Conservation (phyloP, 2,113 vertebrate genomes). For the Dinomys branickii region DNA sequence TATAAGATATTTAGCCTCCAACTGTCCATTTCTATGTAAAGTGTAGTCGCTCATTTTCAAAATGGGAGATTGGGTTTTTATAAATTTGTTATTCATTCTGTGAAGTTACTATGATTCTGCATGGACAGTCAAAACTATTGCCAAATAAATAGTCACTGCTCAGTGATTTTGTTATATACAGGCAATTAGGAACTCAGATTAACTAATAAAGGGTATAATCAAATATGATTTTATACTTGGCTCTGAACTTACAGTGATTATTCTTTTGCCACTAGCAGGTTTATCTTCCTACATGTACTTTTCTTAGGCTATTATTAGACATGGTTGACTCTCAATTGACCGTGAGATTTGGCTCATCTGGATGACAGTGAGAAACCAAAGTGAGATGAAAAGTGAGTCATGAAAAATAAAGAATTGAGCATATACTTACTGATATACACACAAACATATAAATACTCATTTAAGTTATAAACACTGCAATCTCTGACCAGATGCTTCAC, state of each 20-base stretch:
- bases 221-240: slow-evolving; percentile 55
- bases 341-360: slow-evolving; percentile 43
- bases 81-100: slow-evolving; percentile 31
- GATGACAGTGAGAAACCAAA: slow-evolving; percentile 56
- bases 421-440: background rate
- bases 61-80: slow-evolving; percentile 27
- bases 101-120: slow-evolving; percentile 48
- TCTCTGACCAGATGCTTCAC: background rate
- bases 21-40: slow-evolving; percentile 43
- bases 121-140: slow-evolving; percentile 47
- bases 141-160: slow-evolving; percentile 29
- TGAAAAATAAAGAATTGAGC: slow-evolving; percentile 44
- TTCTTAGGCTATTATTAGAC: slow-evolving; percentile 66
- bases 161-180: slow-evolving; percentile 32
- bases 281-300: slow-evolving; percentile 53
- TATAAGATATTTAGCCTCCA: slow-evolving; percentile 53
- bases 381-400: slow-evolving; percentile 50
- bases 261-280: slow-evolving; percentile 30
- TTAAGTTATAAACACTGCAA: slow-evolving; percentile 36
- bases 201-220: slow-evolving; percentile 32
- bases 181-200: slow-evolving; percentile 22
- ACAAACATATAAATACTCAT: background rate
- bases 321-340: slow-evolving; percentile 41
- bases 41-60: slow-evolving; percentile 52
- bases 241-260: slow-evolving; percentile 21